A percentile compares a stretch with the other conserved stretches of the same genome.
These are phyloP conservation scores for Craseonycteris thonglongyai DNA, from an alignment of 2,113 vertebrate genomes.

Conservation along the genomic window DNA sequence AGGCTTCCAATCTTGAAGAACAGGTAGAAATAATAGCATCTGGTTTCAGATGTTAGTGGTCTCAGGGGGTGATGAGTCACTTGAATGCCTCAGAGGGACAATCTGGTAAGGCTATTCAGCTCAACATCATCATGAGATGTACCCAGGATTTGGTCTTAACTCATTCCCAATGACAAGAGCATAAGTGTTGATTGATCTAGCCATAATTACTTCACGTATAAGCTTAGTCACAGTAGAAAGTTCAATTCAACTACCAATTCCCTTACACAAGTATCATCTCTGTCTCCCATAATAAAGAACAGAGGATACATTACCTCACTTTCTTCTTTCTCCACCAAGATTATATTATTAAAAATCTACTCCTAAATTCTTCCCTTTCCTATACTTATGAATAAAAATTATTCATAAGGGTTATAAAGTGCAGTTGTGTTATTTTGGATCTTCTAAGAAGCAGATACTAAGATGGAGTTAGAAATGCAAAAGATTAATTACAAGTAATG, in stretches of 20 bases:
- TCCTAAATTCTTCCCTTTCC: background rate
- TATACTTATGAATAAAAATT: background rate
- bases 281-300: background rate
- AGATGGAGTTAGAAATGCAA: background rate
- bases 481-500: background rate
- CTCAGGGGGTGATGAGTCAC: background rate
- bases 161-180: background rate
- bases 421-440: background rate
- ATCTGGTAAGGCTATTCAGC: background rate
- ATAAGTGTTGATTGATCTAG: background rate
- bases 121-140: background rate
- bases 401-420: background rate
- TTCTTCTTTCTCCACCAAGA: background rate
- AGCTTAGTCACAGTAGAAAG: background rate
- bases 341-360: background rate
- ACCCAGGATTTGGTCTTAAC: background rate
- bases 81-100: background rate
- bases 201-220: background rate
- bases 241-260: background rate
- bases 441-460: background rate
- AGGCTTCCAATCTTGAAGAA: background rate
- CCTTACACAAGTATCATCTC: background rate
- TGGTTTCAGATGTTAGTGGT: background rate
- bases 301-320: background rate
- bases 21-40: background rate